Evolutionary conservation across 2,888 invertebrate genomes (phyloP).

Genomic region (Magallana nippona): DNA sequence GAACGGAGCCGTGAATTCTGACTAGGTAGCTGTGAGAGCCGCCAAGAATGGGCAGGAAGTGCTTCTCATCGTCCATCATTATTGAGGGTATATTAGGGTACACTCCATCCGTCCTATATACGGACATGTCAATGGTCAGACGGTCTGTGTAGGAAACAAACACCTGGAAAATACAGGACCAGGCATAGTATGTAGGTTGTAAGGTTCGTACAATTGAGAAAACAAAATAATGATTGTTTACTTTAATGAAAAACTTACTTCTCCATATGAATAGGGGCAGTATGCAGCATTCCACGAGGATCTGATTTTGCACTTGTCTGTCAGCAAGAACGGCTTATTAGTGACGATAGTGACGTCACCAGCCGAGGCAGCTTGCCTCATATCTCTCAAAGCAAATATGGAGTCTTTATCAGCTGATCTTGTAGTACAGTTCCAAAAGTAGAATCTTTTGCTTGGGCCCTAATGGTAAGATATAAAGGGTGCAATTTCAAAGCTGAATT

Average conservation of each 20-base stretch:
- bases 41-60: neutral
- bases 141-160: neutral
- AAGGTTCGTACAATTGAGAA: neutral
- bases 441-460: neutral
- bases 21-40: neutral
- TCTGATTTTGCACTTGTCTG: conserved; percentile 3
- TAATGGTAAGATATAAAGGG: neutral
- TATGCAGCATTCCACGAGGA: conserved; percentile 32
- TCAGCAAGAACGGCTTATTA: conserved; percentile 15
- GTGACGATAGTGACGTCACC: conserved; percentile 25
- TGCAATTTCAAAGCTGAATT: neutral
- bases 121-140: neutral
- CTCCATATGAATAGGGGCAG: conserved; percentile 22
- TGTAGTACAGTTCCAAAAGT: neutral
- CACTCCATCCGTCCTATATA: neutral
- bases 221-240: too few species aligned
- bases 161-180: neutral
- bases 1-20: neutral
- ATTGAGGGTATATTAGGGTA: neutral
- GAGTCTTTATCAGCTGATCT: neutral
- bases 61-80: neutral
- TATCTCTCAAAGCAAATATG: neutral
- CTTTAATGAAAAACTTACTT: neutral
- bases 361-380: neutral
- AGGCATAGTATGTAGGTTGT: neutral